Conservation (phyloP, 1,140 invertebrate genomes). For the Portunus trituberculatus region DNA sequence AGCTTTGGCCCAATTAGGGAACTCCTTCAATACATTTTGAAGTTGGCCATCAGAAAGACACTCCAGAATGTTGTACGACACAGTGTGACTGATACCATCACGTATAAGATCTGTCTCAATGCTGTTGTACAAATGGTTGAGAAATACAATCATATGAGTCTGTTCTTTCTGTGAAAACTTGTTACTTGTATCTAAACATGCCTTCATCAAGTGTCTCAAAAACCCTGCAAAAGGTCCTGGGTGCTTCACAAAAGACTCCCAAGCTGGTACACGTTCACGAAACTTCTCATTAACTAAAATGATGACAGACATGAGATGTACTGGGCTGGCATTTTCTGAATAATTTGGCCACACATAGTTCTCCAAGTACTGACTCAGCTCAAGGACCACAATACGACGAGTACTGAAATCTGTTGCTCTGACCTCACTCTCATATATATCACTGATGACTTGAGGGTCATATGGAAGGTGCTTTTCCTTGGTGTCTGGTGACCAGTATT, state of each 20-base stretch:
- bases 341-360: conserved; percentile 99
- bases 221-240: conserved; percentile 92
- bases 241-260: conserved; percentile 92
- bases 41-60: conserved; percentile 87
- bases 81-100: conserved; percentile 82
- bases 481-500: conserved; percentile 93
- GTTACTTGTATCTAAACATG: conserved; percentile 84
- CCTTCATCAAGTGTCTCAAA: conserved; percentile 91
- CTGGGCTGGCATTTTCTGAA: conserved; percentile 85
- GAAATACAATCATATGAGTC: conserved; percentile 92
- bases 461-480: conserved; percentile 86
- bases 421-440: conserved; percentile 91
- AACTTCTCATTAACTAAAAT: conserved; percentile 99
- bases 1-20: conserved; percentile 94
- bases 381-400: conserved; percentile 95
- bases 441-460: conserved; percentile 88
- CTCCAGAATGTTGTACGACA: conserved; percentile 96
- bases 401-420: conserved; percentile 85
- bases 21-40: conserved; percentile 83
- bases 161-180: conserved; percentile 88
- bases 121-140: conserved; percentile 98
- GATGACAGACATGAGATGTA: conserved; percentile 96
- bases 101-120: conserved; percentile 96
- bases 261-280: conserved; percentile 96
- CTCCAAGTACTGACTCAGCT: conserved; percentile 98